Evolutionary conservation across 2,888 invertebrate species (phyloP), one percentile per base, ranked within the genome.

Genomic region (Euplagia quadripunctaria): DNA sequence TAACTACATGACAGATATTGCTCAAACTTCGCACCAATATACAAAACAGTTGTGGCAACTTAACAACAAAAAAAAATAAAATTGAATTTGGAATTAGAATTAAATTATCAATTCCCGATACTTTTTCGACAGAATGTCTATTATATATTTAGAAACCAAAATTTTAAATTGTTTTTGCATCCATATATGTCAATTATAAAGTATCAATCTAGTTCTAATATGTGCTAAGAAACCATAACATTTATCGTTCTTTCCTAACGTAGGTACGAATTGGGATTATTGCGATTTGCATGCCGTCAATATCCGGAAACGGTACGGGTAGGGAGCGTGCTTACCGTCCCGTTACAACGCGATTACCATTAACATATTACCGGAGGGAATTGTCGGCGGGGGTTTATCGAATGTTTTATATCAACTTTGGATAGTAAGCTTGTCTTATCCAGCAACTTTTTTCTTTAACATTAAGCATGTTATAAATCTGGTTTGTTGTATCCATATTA

Each of bases 281-380:
- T 83, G 86, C 82, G 85, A 93, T 93, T 92, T 92, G 88, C 90
- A 91, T 92, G 89, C 88, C 82, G 85, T 83, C 89, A 87, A 91
- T 91, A 91, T 88, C 84, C 82, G 74, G 81, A 31, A 86, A 85
- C 85, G 87, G 86, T 84, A 82, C 79, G 83, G 81, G 83, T 78
- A 82, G 86, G 88, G 86, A 84, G 79, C 81, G 82, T 82, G 87
- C 82, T 83, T 84, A 87, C 86, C 85, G 86, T 86, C 78, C 88
- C 88, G 88, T 88, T 87, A 88, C 86, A 88, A 89, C 85, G 82
- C 87, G 88, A 91, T 92, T 90, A 90, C 86, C 88, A 87, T 89
- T 87, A 86, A 85, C 81, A 82, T 76, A 80, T 85, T 86, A 86
- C 82, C 79, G 75, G 73, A 80, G 86, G 84, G 85, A 85, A 86